Percentiles rank a stretch among this genome's conserved stretches.
Conservation (phyloP, 2,113 vertebrate genomes). For the Pogonocichla stellata region DNA sequence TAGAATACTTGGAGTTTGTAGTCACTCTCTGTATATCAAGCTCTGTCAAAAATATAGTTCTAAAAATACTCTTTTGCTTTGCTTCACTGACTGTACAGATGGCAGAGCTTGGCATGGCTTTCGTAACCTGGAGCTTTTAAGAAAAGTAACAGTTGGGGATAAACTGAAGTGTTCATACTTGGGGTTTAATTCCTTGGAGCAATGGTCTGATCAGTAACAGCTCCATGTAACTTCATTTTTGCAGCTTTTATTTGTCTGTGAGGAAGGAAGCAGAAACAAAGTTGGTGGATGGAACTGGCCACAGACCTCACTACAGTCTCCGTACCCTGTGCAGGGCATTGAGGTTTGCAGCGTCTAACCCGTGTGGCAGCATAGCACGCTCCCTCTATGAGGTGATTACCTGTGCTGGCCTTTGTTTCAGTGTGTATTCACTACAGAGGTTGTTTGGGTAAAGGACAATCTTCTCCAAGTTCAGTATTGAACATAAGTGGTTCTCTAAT, state of each 20-base stretch:
- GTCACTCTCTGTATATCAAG: not conserved
- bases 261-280: constrained; percentile 82
- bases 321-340: constrained; percentile 92
- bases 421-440: not conserved
- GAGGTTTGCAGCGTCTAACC: constrained; percentile 86
- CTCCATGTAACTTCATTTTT: not conserved
- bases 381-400: constrained; percentile 91
- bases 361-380: constrained; percentile 85
- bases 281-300: constrained; percentile 90
- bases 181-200: not conserved
- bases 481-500: not conserved
- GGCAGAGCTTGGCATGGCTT: not conserved
- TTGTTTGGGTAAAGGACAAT: not conserved
- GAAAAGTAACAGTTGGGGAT: not conserved
- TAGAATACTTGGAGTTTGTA: not conserved
- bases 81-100: not conserved
- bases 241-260: constrained; percentile 89
- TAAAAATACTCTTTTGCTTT: not conserved
- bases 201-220: not conserved
- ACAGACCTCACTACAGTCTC: constrained; percentile 94
- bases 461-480: not conserved
- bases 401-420: not conserved
- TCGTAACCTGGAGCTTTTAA: not conserved
- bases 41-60: not conserved
- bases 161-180: not conserved